A percentile compares a stretch with the other conserved stretches of the same genome.
These are phyloP conservation scores for Sericinus montela DNA, from an alignment of 2,888 invertebrate genomes.

Conservation along the genomic window DNA sequence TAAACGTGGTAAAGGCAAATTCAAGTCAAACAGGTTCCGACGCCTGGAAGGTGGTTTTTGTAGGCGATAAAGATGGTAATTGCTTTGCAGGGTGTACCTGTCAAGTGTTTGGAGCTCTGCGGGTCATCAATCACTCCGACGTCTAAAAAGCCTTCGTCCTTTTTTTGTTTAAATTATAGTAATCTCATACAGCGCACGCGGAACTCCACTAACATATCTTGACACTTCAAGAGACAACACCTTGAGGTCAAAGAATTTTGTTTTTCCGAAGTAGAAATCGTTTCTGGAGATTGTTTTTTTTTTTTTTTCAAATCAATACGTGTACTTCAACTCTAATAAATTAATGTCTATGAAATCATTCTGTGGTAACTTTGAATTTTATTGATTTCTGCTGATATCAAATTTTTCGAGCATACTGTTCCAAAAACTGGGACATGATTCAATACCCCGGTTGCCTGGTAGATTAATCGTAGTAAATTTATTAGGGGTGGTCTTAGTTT, in stretches of 20 bases:
- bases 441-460: too few relatives aligned
- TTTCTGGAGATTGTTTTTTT: too few relatives aligned
- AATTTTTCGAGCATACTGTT: too few relatives aligned
- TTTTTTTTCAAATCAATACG: too few relatives aligned
- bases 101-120: slow-evolving; percentile 19
- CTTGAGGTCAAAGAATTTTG: too few relatives aligned
- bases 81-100: slow-evolving; percentile 22
- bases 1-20: slow-evolving; percentile 1
- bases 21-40: slow-evolving; percentile 18
- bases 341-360: neutral
- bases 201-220: slow-evolving; percentile 11
- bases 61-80: slow-evolving; percentile 21
- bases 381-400: too few relatives aligned
- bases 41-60: slow-evolving; percentile 16
- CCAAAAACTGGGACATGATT: too few relatives aligned
- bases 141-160: slow-evolving; percentile 15
- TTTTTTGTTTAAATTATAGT: slow-evolving; percentile 20
- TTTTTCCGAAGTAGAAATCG: too few relatives aligned
- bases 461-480: too few relatives aligned
- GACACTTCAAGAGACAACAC: slow-evolving; percentile 3
- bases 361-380: too few relatives aligned
- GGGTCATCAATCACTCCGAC: slow-evolving; percentile 19
- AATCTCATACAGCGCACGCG: slow-evolving; percentile 11
- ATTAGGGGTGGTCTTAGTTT: too few relatives aligned
- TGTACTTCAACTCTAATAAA: too few relatives aligned